Base-by-base conservation (phyloP, 2,797 vertebrate genomes). In the Syngnathus rostellatus region DNA sequence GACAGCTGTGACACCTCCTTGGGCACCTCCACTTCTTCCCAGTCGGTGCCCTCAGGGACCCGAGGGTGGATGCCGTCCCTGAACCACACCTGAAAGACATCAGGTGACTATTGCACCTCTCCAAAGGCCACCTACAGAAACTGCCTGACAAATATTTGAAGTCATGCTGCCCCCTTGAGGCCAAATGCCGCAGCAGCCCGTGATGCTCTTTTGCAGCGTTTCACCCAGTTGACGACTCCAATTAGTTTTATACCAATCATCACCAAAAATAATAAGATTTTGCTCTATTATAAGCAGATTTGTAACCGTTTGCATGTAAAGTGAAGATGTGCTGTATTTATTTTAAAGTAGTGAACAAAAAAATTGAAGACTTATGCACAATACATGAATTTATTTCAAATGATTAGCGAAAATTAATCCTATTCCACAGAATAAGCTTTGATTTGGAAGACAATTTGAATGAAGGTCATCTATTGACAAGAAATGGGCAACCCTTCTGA, bases 1-100 rank as follows among this genome's bases (percentile, higher is more conserved):
- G 93, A 94, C 76, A 99, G 86, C 91, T 99, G 97, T 43, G 93
- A 92, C 50, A 92, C 95, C 79, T 99, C 97, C 65, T 90, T 93
- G 2, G 94, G 94, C 23, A 90, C 91, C 10, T 88, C 86, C 19
- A 98, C 83, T 41, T 94, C 87, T 66, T 93, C 92, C 97, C 97
- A 99, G 0, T 48, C 69, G 2, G 89, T 89, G 60, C 97, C 97
- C 85, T 98, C 97, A 0, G 97, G 97, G 81, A 95, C 94, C 70
- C 92, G 90, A 53, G 93, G 94, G 68, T 91, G 92, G 81, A 99
- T 92, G 0, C 93, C 92, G 77, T 95, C 92, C 70, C 97, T 91
- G 86, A 95, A 97, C 95, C 95, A 98, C 73, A 99, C 91, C 97
- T 99, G 81, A 64, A 54, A 10, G 11, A 41, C 16, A 23, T 7